These are phyloP conservation scores for Chrysodeixis includens DNA, from an alignment of 2,888 invertebrate species.

Conservation along the genomic window DNA sequence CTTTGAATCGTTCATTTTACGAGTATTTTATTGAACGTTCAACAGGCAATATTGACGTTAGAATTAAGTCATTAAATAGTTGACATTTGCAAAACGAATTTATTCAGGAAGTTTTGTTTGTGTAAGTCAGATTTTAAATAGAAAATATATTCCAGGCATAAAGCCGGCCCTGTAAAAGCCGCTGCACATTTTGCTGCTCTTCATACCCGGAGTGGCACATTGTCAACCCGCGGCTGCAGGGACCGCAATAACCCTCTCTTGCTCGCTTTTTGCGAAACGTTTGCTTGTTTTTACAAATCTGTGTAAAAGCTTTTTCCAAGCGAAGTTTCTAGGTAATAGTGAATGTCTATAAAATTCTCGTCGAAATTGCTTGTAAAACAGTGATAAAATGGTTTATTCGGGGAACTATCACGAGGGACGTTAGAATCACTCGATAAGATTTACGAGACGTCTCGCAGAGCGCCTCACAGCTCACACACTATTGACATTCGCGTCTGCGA, in stretches of 20 bases:
- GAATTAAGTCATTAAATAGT: not conserved
- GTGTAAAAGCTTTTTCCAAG: slow-evolving; percentile 4
- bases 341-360: slow-evolving; percentile 35
- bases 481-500: slow-evolving; percentile 10
- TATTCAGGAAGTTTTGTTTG: not conserved
- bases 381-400: slow-evolving; percentile 44
- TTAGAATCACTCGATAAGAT: slow-evolving; percentile 17
- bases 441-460: slow-evolving; percentile 28
- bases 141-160: not conserved
- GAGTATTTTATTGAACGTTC: not conserved
- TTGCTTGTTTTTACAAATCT: slow-evolving; percentile 6
- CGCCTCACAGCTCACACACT: slow-evolving; percentile 6
- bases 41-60: not conserved
- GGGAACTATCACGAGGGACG: slow-evolving; percentile 20
- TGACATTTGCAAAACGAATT: not conserved
- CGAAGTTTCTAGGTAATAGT: slow-evolving; percentile 21
- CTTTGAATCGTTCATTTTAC: not conserved
- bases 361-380: slow-evolving; percentile 28
- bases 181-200: not conserved
- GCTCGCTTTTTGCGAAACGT: slow-evolving; percentile 4
- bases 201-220: slow-evolving; percentile 2
- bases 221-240: slow-evolving; percentile 1
- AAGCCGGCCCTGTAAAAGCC: not conserved
- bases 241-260: slow-evolving; percentile 1
- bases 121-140: not conserved